phyloP scores from a whole-genome alignment of 2,888 invertebrate species.

The Stenotaenia linearis region DNA sequence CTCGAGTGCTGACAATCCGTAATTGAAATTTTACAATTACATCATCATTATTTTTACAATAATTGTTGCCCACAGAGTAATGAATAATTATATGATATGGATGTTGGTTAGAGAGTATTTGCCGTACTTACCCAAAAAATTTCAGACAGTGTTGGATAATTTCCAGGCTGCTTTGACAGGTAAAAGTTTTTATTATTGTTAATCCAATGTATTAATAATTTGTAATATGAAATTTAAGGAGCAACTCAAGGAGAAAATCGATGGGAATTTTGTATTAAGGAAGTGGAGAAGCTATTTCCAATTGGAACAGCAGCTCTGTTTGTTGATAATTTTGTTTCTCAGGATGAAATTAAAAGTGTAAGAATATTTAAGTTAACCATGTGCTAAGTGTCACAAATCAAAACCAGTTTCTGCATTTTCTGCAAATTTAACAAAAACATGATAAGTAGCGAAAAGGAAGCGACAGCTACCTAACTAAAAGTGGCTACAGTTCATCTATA shows the following conservation, averaged over 20 bases:
- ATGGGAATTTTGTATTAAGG: background rate
- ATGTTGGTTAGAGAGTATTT: background rate
- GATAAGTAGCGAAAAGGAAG: too few relatives aligned
- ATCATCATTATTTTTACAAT: too few relatives aligned
- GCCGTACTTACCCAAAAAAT: background rate
- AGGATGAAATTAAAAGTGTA: background rate
- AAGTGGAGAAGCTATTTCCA: conserved; percentile 3
- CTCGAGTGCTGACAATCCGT: background rate
- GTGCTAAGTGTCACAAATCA: too few relatives aligned
- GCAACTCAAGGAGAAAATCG: background rate
- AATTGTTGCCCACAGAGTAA: too few relatives aligned
- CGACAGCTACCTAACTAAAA: too few relatives aligned
- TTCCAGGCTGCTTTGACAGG: background rate
- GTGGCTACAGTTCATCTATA: too few relatives aligned
- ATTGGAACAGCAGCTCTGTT: background rate
- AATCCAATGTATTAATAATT: background rate
- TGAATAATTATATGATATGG: conserved; percentile 4
- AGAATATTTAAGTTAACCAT: background rate
- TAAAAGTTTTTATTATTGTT: background rate
- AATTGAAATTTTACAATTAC: too few relatives aligned
- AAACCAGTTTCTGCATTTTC: too few relatives aligned
- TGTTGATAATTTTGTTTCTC: background rate
- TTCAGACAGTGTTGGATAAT: background rate
- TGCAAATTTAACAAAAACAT: too few relatives aligned
- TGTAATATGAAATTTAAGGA: background rate